Evolutionary conservation across 64 coral and sea anemone species (phyloP).

Genomic region (Stichodactyla helianthus): DNA sequence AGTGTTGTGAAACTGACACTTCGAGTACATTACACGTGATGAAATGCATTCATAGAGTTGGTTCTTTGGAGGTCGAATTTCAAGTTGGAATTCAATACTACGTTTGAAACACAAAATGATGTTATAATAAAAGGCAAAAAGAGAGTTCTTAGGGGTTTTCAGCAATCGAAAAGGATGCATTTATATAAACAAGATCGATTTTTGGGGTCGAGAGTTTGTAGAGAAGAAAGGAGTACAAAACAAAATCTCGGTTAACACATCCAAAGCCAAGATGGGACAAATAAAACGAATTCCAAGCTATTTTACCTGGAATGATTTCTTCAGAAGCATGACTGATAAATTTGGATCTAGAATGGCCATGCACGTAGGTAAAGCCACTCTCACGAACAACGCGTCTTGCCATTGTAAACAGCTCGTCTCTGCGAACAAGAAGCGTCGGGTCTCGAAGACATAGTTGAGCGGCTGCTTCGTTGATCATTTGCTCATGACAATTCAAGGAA

Average conservation of each 20-base stretch:
- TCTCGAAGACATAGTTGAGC: conserved; percentile 97
- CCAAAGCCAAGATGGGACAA: not conserved
- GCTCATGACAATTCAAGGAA: conserved; percentile 89
- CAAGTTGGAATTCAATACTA: not conserved
- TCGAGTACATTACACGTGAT: not conserved
- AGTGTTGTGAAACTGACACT: not conserved
- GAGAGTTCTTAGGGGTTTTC: not conserved
- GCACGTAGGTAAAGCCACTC: conserved; percentile 96
- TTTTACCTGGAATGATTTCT: conserved; percentile 14
- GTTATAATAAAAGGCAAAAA: not conserved
- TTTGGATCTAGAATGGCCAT: conserved; percentile 97
- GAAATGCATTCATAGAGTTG: not conserved
- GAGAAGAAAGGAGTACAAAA: not conserved
- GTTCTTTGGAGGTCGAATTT: not conserved
- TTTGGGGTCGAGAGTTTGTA: not conserved
- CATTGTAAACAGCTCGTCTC: conserved; percentile 98
- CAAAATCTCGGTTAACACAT: not conserved
- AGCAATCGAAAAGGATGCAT: not conserved
- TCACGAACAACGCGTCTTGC: conserved; percentile 92
- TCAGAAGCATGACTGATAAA: conserved; percentile 63
- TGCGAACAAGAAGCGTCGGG: conserved; percentile 88
- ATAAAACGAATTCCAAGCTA: not conserved
- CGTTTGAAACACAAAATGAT: not conserved
- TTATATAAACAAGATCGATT: not conserved
- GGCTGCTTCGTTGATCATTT: conserved; percentile 99